These are phyloP conservation scores for Teleiodes luculella DNA, from an alignment of 2,888 invertebrate species.

Conservation along the genomic window DNA sequence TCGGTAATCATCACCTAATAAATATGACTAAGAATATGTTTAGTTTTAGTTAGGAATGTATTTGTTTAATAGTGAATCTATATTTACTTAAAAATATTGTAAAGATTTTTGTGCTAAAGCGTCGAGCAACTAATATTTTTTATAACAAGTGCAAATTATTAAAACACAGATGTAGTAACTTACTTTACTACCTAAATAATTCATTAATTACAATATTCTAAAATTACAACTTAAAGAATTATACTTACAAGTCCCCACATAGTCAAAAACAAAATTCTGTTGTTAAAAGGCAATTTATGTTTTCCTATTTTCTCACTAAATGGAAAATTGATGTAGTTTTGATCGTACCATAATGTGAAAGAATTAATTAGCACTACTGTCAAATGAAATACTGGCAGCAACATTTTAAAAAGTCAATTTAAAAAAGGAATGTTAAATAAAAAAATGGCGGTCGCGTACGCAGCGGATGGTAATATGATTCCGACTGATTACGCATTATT, in stretches of 20 bases:
- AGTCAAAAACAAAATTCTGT: slow-evolving; percentile 51
- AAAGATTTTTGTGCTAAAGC: too few species aligned
- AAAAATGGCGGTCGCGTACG: neutral
- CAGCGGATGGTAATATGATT: neutral
- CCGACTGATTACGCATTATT: neutral
- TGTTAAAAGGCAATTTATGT: slow-evolving; percentile 43
- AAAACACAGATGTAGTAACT: too few species aligned
- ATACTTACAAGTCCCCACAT: slow-evolving; percentile 55
- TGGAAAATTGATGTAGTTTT: slow-evolving; percentile 49
- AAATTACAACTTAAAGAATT: neutral
- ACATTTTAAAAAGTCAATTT: slow-evolving; percentile 25
- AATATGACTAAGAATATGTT: too few species aligned
- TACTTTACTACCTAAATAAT: too few species aligned
- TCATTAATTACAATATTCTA: too few species aligned
- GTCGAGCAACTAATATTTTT: too few species aligned
- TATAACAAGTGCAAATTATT: too few species aligned
- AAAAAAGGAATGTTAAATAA: neutral
- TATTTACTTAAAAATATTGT: too few species aligned
- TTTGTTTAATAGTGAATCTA: too few species aligned
- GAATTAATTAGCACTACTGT: slow-evolving; percentile 40
- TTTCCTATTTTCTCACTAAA: slow-evolving; percentile 39
- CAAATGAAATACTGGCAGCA: slow-evolving; percentile 45
- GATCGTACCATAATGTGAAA: slow-evolving; percentile 55
- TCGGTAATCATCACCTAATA: too few species aligned
- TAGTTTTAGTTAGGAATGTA: too few species aligned